Conservation (phyloP, 2,797 vertebrate genomes). For the Iguana delicatissima region DNA sequence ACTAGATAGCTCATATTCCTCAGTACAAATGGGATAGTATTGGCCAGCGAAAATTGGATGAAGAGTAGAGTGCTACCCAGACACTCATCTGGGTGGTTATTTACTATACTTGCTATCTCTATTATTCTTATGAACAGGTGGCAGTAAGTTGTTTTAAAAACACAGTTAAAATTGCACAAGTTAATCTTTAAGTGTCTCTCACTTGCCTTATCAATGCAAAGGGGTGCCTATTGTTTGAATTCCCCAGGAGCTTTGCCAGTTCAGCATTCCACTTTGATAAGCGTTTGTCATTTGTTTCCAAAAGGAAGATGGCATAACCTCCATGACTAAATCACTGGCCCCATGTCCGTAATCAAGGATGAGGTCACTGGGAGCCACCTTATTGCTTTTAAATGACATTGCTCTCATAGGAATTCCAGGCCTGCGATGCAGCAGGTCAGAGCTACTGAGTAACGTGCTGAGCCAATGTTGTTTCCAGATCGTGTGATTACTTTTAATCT, state of each 20-base stretch:
- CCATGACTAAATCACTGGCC: background rate
- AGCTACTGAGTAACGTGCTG: background rate
- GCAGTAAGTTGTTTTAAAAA: background rate
- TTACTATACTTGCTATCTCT: background rate
- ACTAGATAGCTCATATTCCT: background rate
- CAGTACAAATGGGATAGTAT: background rate
- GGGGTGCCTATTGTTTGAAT: accelerated
- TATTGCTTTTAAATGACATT: background rate
- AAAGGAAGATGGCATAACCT: background rate
- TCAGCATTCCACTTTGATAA: background rate
- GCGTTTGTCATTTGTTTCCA: accelerated
- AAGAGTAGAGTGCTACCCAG: background rate
- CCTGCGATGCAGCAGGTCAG: background rate
- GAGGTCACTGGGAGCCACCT: background rate
- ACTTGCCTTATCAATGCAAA: accelerated
- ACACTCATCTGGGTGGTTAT: background rate
- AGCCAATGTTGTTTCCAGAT: background rate
- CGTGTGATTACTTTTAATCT: slow-evolving; percentile 2
- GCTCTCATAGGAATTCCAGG: slow-evolving; percentile 18
- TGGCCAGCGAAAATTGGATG: background rate
- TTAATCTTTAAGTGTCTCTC: background rate
- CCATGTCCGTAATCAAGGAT: background rate
- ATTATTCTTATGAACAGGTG: background rate
- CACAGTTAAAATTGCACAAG: background rate
- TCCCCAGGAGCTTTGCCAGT: background rate